A percentile compares a stretch with the other conserved stretches of the same genome.
Evolutionary conservation across 2,113 vertebrate species (phyloP).

Genomic region (cattle (Bos taurus)): ARS-UCD2.0 NC_037332.1:20362001-20362500

Average conservation of each 20-base stretch:
- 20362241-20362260: background rate
- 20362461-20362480: background rate
- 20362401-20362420: background rate
- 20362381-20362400: background rate
- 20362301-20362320: background rate
- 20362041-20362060: background rate
- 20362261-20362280: background rate
- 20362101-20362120: background rate
- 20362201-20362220: background rate
- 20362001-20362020: background rate
- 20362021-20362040: background rate
- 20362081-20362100: background rate
- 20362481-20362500: background rate
- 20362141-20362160: background rate
- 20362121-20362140: background rate
- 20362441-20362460: background rate
- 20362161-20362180: background rate
- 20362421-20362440: background rate
- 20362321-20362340: background rate
- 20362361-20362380: background rate
- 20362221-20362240: background rate
- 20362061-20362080: background rate
- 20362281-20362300: background rate
- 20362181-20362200: background rate
- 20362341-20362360: background rate